phyloP scores from a whole-genome alignment of 1,140 invertebrate species.

The Brachionus paranguensis region DNA sequence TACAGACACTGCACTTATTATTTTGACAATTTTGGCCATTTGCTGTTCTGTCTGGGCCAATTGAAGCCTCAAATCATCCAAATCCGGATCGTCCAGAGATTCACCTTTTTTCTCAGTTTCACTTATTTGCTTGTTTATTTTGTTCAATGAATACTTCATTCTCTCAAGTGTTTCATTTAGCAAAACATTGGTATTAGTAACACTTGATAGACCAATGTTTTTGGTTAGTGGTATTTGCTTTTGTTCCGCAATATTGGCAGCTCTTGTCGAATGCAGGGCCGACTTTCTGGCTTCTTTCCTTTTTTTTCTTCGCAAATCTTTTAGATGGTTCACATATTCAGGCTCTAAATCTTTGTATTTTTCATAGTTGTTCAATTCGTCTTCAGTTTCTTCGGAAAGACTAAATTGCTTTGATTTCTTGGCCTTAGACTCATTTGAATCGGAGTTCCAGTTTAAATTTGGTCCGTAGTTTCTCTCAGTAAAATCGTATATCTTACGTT shows the following conservation, averaged over 20 bases:
- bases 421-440: neutral
- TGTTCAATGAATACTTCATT: slow-evolving; percentile 36
- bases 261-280: neutral
- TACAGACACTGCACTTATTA: neutral
- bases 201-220: slow-evolving; percentile 17
- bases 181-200: slow-evolving; percentile 28
- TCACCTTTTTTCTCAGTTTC: slow-evolving; percentile 22
- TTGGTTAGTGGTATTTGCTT: neutral
- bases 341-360: slow-evolving; percentile 11
- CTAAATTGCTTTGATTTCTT: neutral
- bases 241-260: neutral
- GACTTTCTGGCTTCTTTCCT: neutral
- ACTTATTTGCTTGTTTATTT: slow-evolving; percentile 16
- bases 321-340: neutral
- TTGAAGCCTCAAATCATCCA: slow-evolving; percentile 30
- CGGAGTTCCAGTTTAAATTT: neutral
- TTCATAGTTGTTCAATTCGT: slow-evolving; percentile 14
- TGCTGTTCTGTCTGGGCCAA: slow-evolving; percentile 26
- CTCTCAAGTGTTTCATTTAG: slow-evolving; percentile 33
- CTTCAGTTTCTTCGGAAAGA: neutral
- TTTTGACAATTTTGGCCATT: slow-evolving; percentile 24
- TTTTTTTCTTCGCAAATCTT: neutral
- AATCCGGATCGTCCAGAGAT: neutral
- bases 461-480: neutral
- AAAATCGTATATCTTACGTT: neutral